These are phyloP conservation scores for Seriola rivoliana DNA, from an alignment of 2,113 vertebrate genomes.

Conservation along the genomic window DNA sequence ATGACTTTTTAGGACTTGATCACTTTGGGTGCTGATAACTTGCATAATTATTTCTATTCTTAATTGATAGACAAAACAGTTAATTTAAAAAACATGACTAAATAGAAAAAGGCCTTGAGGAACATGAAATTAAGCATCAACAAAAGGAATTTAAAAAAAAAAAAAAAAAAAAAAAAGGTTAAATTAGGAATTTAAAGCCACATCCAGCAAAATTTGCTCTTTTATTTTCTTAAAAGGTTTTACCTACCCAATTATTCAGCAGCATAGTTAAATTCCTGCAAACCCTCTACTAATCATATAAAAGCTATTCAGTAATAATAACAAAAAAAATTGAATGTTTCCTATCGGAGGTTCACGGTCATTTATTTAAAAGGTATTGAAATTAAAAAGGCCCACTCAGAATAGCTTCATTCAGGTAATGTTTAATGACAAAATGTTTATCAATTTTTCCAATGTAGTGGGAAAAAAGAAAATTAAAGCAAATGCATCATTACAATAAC, in stretches of 20 bases:
- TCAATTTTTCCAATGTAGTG: conserved; percentile 67
- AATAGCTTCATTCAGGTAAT: conserved; percentile 68
- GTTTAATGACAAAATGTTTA: conserved; percentile 80
- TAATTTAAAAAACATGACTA: neutral
- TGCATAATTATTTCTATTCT: neutral
- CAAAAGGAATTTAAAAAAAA: neutral
- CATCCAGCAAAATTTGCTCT: no score
- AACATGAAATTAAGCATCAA: no score
- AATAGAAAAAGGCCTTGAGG: no score
- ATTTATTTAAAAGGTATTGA: neutral
- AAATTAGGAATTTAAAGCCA: no score
- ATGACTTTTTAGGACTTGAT: neutral
- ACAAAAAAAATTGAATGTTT: neutral
- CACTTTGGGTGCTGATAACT: neutral
- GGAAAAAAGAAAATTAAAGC: conserved; percentile 68
- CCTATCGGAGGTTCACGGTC: neutral
- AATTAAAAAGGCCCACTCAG: neutral
- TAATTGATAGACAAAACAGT: neutral
- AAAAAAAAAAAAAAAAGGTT: no score
- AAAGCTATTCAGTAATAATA: neutral
- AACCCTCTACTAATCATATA: neutral
- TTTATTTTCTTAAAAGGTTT: neutral
- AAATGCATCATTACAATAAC: conserved; percentile 68
- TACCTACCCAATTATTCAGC: neutral
- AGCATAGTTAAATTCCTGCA: neutral